Conservation (phyloP, 2,888 invertebrate species). For the Autographa pulchrina region DNA sequence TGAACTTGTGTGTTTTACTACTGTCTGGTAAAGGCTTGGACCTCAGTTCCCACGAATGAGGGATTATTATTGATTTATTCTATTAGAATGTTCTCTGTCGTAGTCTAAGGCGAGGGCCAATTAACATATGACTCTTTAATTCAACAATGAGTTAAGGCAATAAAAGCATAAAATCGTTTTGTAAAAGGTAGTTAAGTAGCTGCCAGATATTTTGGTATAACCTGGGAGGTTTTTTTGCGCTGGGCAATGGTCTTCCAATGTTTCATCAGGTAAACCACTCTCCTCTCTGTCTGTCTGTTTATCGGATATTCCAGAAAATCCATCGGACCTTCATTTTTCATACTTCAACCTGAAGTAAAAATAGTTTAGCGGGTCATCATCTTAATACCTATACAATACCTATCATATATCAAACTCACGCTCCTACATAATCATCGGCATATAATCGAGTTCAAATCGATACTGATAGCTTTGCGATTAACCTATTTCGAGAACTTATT, state of each 20-base stretch:
- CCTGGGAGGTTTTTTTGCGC: no score
- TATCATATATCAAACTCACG: constrained; percentile 44
- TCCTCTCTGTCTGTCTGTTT: not conserved
- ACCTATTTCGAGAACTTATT: constrained; percentile 53
- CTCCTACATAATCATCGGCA: constrained; percentile 23
- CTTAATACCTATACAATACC: constrained; percentile 22
- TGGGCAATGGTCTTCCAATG: not conserved
- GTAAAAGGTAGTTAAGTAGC: no score
- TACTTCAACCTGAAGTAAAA: constrained; percentile 8
- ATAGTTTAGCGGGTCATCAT: constrained; percentile 22
- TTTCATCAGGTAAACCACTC: not conserved
- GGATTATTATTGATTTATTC: not conserved
- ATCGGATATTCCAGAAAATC: not conserved
- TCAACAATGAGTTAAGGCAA: no score
- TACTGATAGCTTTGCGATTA: constrained; percentile 48
- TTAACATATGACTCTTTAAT: no score
- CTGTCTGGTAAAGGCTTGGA: not conserved
- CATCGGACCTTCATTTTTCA: not conserved
- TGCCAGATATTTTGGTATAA: no score
- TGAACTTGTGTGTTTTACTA: not conserved
- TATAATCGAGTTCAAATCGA: constrained; percentile 44
- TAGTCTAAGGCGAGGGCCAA: no score
- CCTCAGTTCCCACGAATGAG: not conserved
- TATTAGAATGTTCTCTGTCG: no score
- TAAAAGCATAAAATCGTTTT: no score